Evolutionary conservation across 2,113 vertebrate species (phyloP).

Genomic region (Podarcis raffonei): DNA sequence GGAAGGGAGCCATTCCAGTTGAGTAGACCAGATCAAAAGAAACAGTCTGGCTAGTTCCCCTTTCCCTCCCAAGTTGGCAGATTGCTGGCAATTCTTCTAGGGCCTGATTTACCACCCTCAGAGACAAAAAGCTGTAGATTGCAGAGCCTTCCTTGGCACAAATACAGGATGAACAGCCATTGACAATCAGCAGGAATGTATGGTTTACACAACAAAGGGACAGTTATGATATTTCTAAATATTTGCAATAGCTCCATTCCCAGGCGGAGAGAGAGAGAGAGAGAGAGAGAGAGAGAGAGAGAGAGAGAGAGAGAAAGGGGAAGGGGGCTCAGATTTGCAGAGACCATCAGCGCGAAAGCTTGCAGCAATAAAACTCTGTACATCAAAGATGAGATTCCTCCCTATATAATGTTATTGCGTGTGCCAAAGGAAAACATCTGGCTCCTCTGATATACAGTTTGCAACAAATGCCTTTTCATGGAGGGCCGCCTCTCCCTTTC

Average conservation of each 20-base stretch:
- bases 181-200: neutral
- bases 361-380: conserved; percentile 12
- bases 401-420: neutral
- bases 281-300: too few species aligned
- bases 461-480: neutral
- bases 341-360: neutral
- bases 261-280: neutral
- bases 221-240: conserved; percentile 8
- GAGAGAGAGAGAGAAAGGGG: too few species aligned
- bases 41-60: neutral
- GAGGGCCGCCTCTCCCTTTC: neutral
- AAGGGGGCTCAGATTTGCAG: neutral
- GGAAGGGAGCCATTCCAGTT: neutral
- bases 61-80: neutral
- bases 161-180: neutral
- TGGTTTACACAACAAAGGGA: neutral
- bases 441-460: conserved; percentile 1
- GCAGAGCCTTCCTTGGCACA: neutral
- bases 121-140: neutral
- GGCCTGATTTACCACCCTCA: neutral
- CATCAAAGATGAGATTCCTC: conserved; percentile 8
- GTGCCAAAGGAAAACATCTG: conserved; percentile 12
- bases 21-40: neutral
- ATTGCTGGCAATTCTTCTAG: neutral
- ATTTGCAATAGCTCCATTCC: conserved; percentile 7